Evolutionary conservation across 2,888 invertebrate genomes (phyloP).

Genomic region (Anaspis maculata): DNA sequence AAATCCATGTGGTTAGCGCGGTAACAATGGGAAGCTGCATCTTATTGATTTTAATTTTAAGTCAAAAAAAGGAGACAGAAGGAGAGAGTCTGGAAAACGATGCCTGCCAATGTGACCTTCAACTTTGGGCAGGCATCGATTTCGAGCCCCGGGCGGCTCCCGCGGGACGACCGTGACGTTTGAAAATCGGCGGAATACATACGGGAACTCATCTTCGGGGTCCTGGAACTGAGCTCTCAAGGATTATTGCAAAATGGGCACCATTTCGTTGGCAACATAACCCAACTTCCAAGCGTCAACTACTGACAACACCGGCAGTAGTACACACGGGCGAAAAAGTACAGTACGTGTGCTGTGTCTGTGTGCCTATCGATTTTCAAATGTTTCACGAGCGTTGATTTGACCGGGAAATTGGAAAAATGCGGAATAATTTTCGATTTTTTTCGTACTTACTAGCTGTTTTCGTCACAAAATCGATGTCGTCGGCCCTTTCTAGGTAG

Average conservation of each 20-base stretch:
- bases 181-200: constrained; percentile 4
- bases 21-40: constrained; percentile 3
- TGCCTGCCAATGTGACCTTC: not conserved
- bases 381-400: not conserved
- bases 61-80: not conserved
- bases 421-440: too few relatives aligned
- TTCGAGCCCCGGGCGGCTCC: too few relatives aligned
- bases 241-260: too few relatives aligned
- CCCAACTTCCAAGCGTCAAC: constrained; percentile 11
- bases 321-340: constrained; percentile 5
- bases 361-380: constrained; percentile 13
- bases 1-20: constrained; percentile 13
- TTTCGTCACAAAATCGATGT: constrained; percentile 39
- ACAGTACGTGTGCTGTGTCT: constrained; percentile 7
- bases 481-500: constrained; percentile 32
- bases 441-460: constrained; percentile 38
- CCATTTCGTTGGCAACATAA: too few relatives aligned
- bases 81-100: too few relatives aligned
- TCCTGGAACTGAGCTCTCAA: too few relatives aligned
- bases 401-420: not conserved
- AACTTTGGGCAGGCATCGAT: too few relatives aligned
- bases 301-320: constrained; percentile 2
- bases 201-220: constrained; percentile 11
- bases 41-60: constrained; percentile 9
- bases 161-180: not conserved